A percentile compares a stretch with the other conserved stretches of the same genome.
Conservation (phyloP, 2,113 vertebrate species). For the Picathartes gymnocephalus region DNA sequence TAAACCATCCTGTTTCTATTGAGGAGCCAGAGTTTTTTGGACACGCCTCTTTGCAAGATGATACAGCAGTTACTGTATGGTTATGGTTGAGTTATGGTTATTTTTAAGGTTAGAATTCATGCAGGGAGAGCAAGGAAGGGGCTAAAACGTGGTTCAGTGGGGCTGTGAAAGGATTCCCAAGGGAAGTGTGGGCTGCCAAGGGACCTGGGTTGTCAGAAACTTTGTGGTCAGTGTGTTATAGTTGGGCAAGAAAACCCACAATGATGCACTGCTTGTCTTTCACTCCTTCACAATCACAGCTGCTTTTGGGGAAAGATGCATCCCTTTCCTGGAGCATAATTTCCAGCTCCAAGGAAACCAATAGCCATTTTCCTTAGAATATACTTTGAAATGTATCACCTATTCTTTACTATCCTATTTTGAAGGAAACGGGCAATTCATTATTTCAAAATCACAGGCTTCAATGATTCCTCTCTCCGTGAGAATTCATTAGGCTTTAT, state of each 20-base stretch:
- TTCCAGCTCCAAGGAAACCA: neutral
- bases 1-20: neutral
- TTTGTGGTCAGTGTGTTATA: neutral
- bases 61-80: neutral
- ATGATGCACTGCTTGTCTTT: neutral
- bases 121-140: neutral
- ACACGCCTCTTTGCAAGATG: neutral
- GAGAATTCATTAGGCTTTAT: slow-evolving; percentile 37
- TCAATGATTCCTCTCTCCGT: slow-evolving; percentile 41
- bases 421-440: neutral
- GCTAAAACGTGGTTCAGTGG: neutral
- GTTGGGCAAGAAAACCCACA: neutral
- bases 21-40: neutral
- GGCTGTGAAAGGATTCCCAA: neutral
- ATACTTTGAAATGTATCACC: neutral
- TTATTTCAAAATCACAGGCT: slow-evolving; percentile 23
- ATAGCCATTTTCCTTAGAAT: neutral
- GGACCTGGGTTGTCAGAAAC: neutral
- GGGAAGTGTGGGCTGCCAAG: neutral
- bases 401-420: neutral
- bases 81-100: neutral
- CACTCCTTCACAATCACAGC: neutral
- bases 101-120: neutral
- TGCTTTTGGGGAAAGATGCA: neutral
- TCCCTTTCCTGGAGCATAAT: neutral